phyloP scores from a whole-genome alignment of 1,140 invertebrate species.

The Trachymyrmex septentrionalis region DNA sequence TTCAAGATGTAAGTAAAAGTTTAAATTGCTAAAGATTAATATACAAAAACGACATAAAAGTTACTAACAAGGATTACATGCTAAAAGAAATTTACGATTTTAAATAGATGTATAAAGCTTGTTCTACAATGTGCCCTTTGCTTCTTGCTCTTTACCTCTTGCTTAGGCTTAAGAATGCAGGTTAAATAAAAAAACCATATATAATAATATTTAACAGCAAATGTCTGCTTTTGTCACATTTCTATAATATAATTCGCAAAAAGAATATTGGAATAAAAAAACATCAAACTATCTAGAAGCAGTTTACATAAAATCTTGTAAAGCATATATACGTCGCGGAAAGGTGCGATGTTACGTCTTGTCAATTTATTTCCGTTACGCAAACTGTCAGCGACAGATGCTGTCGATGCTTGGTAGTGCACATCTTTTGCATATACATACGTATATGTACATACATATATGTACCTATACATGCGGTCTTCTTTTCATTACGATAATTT shows the following conservation, averaged over 20 bases:
- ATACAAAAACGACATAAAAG: neutral
- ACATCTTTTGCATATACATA: slow-evolving; percentile 38
- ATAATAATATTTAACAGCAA: neutral
- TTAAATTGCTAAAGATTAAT: neutral
- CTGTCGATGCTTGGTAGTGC: slow-evolving; percentile 57
- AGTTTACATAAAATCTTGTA: slow-evolving; percentile 30
- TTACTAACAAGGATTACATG: neutral
- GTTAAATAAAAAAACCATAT: neutral
- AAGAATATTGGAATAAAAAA: neutral
- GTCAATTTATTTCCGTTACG: slow-evolving; percentile 59
- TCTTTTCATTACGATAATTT: slow-evolving; percentile 65
- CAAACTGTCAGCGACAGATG: slow-evolving; percentile 60
- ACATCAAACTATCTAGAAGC: slow-evolving; percentile 6
- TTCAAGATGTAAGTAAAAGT: neutral
- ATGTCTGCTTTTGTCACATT: neutral
- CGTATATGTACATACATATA: neutral
- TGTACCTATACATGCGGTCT: neutral
- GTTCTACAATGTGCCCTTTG: no score
- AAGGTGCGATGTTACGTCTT: slow-evolving; percentile 58
- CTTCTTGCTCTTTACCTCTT: no score
- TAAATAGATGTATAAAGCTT: neutral
- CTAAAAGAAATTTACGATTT: neutral
- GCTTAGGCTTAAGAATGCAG: neutral
- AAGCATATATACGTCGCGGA: neutral
- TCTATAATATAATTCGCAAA: neutral